Evolutionary conservation across 2,888 invertebrate genomes (phyloP).

Genomic region (Limnephilus auricula): DNA sequence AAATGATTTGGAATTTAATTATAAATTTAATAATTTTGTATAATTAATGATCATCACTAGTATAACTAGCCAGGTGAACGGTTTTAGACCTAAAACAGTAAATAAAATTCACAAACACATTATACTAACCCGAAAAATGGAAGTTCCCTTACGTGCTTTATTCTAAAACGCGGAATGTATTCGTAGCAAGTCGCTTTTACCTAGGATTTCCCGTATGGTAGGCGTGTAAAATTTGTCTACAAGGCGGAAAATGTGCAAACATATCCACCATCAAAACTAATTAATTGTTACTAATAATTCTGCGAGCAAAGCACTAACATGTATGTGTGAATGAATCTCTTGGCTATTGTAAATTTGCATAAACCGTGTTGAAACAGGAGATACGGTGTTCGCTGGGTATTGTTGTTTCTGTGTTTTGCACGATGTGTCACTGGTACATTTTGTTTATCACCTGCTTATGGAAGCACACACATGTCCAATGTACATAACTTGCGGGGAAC

Average conservation of each 20-base stretch:
- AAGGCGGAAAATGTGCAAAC: not conserved
- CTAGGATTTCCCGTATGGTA: not conserved
- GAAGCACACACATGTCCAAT: not conserved
- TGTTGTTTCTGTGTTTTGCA: not conserved
- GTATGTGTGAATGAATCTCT: not conserved
- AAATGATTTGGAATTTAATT: too few species aligned
- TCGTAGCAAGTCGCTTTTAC: not conserved
- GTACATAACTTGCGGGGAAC: not conserved
- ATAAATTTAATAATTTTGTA: too few species aligned
- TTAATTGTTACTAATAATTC: not conserved
- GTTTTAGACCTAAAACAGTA: not conserved
- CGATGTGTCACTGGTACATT: not conserved
- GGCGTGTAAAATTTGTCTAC: not conserved
- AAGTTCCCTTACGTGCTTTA: not conserved
- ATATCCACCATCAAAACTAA: not conserved
- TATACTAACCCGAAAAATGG: not conserved
- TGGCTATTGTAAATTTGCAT: constrained; percentile 3
- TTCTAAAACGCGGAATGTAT: too few species aligned
- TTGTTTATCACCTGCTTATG: not conserved
- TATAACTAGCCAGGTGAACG: not conserved
- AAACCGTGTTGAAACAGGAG: constrained; percentile 9
- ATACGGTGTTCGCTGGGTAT: not conserved
- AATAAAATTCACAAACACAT: not conserved
- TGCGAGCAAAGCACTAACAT: not conserved
- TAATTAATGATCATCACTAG: too few species aligned